Evolutionary conservation across 2,797 vertebrate genomes (phyloP).

Genomic region (Gila robusta): DNA sequence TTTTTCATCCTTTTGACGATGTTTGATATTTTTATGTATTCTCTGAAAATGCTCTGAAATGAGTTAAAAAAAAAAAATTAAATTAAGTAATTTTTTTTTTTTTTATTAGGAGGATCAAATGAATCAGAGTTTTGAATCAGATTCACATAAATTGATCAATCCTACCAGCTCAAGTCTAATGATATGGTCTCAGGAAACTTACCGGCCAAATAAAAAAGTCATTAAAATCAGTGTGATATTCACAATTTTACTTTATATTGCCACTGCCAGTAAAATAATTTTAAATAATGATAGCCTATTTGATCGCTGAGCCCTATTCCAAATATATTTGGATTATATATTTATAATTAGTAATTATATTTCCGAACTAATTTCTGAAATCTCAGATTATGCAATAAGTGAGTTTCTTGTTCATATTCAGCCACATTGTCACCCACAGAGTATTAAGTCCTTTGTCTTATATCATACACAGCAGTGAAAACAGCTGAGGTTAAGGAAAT

Average conservation of each 20-base stretch:
- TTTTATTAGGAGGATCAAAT: not conserved
- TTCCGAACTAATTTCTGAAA: not conserved
- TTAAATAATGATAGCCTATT: not conserved
- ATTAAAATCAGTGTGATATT: not conserved
- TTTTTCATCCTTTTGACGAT: not conserved
- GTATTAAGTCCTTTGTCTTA: not conserved
- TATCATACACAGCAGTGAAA: not conserved
- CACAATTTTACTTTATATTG: not conserved
- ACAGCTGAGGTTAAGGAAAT: conserved; percentile 35
- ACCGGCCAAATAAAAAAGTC: not conserved
- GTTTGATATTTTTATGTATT: not conserved
- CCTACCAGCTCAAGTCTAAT: not conserved
- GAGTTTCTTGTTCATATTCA: not conserved
- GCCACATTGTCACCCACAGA: not conserved
- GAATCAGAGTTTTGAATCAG: not conserved
- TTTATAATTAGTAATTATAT: not conserved
- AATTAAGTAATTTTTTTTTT: no score
- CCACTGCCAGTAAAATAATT: not conserved
- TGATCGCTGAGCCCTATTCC: no score
- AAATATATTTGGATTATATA: not conserved
- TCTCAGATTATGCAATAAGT: not conserved
- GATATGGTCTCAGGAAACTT: not conserved
- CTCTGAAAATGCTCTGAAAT: not conserved
- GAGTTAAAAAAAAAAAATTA: not conserved
- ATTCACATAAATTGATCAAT: not conserved